These are phyloP conservation scores for Athalia cordata DNA, from an alignment of 2,888 invertebrate genomes.

Conservation along the genomic window DNA sequence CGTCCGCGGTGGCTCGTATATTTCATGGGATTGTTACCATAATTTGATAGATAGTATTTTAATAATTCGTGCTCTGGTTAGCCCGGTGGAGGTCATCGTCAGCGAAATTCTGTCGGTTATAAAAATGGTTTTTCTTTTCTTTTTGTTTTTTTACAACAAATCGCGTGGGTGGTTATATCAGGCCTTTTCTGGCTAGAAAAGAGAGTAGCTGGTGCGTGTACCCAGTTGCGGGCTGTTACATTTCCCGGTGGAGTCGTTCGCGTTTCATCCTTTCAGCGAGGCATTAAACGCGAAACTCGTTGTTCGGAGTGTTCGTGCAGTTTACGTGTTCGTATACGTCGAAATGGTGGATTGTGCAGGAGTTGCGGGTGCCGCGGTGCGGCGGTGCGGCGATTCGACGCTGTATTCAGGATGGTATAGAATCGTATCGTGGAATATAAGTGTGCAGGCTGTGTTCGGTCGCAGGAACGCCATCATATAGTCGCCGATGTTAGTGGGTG, in stretches of 20 bases:
- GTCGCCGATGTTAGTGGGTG: conserved; percentile 65
- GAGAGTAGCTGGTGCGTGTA: conserved; percentile 38
- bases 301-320: conserved; percentile 11
- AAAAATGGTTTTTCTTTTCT: conserved; percentile 3
- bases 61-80: conserved; percentile 40
- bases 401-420: background rate
- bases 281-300: conserved; percentile 28
- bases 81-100: conserved; percentile 21
- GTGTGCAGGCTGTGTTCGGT: conserved; percentile 27
- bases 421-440: conserved; percentile 6
- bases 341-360: background rate
- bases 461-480: conserved; percentile 20
- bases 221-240: conserved; percentile 55
- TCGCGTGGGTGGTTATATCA: background rate
- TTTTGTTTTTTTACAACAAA: background rate
- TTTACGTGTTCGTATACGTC: background rate
- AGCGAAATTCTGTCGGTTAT: background rate
- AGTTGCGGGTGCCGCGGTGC: no score
- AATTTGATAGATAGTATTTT: no score
- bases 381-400: background rate
- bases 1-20: no score
- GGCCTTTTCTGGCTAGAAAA: conserved; percentile 1
- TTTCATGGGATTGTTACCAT: no score
- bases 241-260: conserved; percentile 53
- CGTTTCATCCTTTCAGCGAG: conserved; percentile 45